Evolutionary conservation across 37 sponge, comb jelly and placozoan species (phyloP), one percentile per base, ranked within the genome.

Genomic region (Halichondria panicea): DNA sequence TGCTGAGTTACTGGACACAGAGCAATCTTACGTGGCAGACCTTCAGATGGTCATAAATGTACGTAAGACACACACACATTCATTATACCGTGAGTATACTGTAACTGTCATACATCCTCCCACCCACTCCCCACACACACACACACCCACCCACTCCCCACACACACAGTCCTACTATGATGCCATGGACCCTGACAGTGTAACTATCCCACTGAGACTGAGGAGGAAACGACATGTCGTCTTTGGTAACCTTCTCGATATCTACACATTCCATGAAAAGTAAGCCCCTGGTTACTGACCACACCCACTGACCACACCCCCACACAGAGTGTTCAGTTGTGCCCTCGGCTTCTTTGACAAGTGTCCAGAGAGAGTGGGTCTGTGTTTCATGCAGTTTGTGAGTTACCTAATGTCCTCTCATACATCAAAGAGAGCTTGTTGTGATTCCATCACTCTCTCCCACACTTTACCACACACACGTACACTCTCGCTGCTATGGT

Each of bases 1-100:
- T 72, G 35, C 81, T 46, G 94, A 93, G 66, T 58, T 93, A n/a
- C 58, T 93, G 1, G 80, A 75, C 18, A 93, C 94, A 12, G 94
- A 93, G 55, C 62, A 55, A 52, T 83, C 61, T 58, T 93, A 89
- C 71, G 73, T 93, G 36, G 54, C 55, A 0, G 83, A 93, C 61
- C 75, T 93, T 45, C 64, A 71, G 68, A 60, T 55, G 38, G 74
- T 89, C 46, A 71, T 93, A 34, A 62, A 81, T 44, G 94, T 93
- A 50, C 74, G 86, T 65, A 33, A n/a, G n/a, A n/a, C n/a, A n/a
- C n/a, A n/a, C 1, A 21, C 34, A 28, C 24, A 9, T n/a, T 21
- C 13, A n/a, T 48, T 9, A 13, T 32, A 55, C 19, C 38, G 22
- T 35, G 63, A 36, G 27, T 6, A 9, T 36, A 8, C 28, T 31